These are phyloP conservation scores for Verasper variegatus DNA, from an alignment of 2,113 vertebrate species.

Conservation along the genomic window DNA sequence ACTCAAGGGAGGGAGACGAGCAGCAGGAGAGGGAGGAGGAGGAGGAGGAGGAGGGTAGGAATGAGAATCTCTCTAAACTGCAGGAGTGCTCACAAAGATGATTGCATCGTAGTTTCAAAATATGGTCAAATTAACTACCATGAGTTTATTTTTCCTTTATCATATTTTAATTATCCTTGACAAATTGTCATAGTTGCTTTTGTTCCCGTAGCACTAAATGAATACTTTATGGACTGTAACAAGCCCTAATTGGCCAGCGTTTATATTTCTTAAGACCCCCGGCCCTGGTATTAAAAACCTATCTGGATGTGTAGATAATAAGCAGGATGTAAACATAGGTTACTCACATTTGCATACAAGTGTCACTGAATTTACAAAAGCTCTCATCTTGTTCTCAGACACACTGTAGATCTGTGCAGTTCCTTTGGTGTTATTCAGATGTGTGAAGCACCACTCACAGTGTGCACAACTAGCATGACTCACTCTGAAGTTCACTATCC, in stretches of 20 bases:
- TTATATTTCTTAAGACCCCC: slow-evolving; percentile 22
- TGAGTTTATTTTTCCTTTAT: slow-evolving; percentile 22
- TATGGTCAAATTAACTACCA: slow-evolving; percentile 8
- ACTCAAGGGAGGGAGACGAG: slow-evolving; percentile 36
- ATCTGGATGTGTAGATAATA: slow-evolving; percentile 34
- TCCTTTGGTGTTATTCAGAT: neutral
- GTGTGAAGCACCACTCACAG: neutral
- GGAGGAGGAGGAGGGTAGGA: slow-evolving; percentile 21
- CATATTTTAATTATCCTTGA: slow-evolving; percentile 15
- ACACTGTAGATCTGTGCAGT: slow-evolving; percentile 15
- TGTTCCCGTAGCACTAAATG: slow-evolving; percentile 17
- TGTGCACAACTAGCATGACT: slow-evolving; percentile 8
- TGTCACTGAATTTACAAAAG: slow-evolving; percentile 11
- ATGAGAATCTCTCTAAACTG: slow-evolving; percentile 42
- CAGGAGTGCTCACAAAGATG: slow-evolving; percentile 46
- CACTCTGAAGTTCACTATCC: slow-evolving; percentile 24
- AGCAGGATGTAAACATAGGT: slow-evolving; percentile 17
- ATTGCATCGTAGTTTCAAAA: slow-evolving; percentile 41
- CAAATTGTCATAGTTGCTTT: slow-evolving; percentile 22
- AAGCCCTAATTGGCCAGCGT: slow-evolving; percentile 13
- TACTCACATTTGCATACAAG: slow-evolving; percentile 3
- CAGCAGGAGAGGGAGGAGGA: slow-evolving; percentile 23
- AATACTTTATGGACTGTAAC: slow-evolving; percentile 28
- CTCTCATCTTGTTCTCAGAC: neutral
- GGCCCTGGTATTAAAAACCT: slow-evolving; percentile 32